Evolutionary conservation across 2,888 invertebrate genomes (phyloP).

Genomic region (Bursaphelenchus okinawaensis): DNA sequence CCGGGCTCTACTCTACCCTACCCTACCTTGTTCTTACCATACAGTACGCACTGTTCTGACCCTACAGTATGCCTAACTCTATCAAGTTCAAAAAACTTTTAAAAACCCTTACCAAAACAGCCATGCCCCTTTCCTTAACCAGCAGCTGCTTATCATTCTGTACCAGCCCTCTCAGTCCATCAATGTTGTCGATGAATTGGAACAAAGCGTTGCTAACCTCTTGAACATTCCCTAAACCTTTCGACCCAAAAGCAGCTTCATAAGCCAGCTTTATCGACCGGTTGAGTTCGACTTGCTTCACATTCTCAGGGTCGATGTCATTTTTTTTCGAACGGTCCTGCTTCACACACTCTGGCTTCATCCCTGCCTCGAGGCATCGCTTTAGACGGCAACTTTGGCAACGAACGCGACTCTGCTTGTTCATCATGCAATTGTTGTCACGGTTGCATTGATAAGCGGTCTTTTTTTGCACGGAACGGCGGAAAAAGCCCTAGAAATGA

Average conservation of each 20-base stretch:
- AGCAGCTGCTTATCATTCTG: neutral
- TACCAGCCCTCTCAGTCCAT: neutral
- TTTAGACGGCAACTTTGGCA: conserved; percentile 44
- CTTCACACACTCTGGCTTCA: conserved; percentile 28
- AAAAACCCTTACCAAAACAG: neutral
- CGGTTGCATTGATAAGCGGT: conserved; percentile 35
- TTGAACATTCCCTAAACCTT: neutral
- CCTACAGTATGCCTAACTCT: no score
- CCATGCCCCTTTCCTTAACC: neutral
- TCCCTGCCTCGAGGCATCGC: conserved; percentile 29
- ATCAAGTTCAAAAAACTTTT: neutral
- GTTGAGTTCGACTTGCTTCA: neutral
- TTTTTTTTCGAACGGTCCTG: conserved; percentile 19
- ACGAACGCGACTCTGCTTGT: conserved; percentile 35
- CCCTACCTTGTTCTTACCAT: no score
- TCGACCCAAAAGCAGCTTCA: neutral
- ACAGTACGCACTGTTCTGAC: no score
- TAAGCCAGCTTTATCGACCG: neutral
- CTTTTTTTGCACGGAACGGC: conserved; percentile 39
- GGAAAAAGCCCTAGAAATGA: conserved; percentile 46
- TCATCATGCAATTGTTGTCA: conserved; percentile 27
- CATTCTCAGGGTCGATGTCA: neutral
- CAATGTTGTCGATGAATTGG: neutral
- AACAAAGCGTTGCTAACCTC: neutral
- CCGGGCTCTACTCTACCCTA: no score